Base-by-base conservation (phyloP, 2,113 vertebrate genomes). In the Apaloderma vittatum region DNA sequence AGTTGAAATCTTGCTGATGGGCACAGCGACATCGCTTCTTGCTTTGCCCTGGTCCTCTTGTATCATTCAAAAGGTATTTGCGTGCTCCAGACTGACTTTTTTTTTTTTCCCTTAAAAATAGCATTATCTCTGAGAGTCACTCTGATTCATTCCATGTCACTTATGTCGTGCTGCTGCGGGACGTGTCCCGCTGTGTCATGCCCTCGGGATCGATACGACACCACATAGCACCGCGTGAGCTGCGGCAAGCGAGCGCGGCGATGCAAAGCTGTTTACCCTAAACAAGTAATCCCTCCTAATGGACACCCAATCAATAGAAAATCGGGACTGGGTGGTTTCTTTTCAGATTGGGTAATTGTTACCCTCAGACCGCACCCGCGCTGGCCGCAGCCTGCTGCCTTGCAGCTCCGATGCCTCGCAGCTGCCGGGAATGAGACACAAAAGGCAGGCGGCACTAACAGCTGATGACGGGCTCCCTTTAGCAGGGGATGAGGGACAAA, bases 321-420 rank as follows among this genome's bases (percentile, higher is more conserved):
- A 43, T n/a, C 66, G 15, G 62, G 51, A 45, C 6, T 55, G 36
- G 67, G 7, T 46, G 46, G 10, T 9, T 74, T 68, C 84, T 62
- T 55, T 54, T 32, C 76, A 88, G 59, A 7, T 3, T 5, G 78
- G 91, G 13, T 91, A 82, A 54, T 51, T 55, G 87, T 48, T 27
- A 37, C 43, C 43, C 85, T 48, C 68, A 24, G 87, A n/a, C 22
- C 4, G 0, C 22, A 3, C 37, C 71, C 2, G 0, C 1, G 1
- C 11, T 13, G 48, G 4, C 61, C 40, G 66, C 80, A 81, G 55
- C 92, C 77, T 12, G 58, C 26, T 19, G 43, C 10, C 63, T 26
- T 52, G 86, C 52, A 19, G 36, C 86, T 51, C 1, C 59, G 72
- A 93, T 7, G 73, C 75, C 51, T 46, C 54, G 2, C 58, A 4